Conservation (phyloP, 2,113 vertebrate species). For the Peromyscus leucopus region DNA sequence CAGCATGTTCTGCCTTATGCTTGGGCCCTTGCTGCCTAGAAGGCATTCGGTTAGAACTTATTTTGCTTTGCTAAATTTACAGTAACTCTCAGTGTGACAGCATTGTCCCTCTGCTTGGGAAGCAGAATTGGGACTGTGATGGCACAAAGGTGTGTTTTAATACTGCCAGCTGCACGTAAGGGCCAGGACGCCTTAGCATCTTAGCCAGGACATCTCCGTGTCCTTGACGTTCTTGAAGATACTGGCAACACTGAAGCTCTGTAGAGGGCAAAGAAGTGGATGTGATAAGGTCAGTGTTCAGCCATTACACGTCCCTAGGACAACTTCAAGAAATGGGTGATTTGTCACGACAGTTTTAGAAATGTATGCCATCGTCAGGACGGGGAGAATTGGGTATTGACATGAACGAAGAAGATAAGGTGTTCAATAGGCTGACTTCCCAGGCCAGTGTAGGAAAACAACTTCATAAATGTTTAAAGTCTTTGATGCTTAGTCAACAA, state of each 20-base stretch:
- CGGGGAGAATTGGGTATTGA: neutral
- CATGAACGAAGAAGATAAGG: neutral
- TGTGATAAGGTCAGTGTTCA: neutral
- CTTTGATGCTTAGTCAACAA: neutral
- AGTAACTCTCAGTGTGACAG: neutral
- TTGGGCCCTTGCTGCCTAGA: neutral
- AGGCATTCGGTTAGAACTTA: neutral
- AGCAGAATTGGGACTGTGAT: neutral
- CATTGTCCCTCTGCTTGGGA: neutral
- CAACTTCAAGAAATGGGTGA: neutral
- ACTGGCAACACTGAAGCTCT: neutral
- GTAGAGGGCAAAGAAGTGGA: neutral
- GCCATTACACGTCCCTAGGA: neutral
- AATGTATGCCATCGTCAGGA: neutral
- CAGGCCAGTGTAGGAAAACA: neutral
- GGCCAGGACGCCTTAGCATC: neutral
- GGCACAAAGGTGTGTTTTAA: neutral
- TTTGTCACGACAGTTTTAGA: neutral
- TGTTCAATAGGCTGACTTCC: neutral
- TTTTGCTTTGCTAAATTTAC: neutral
- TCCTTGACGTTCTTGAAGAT: neutral
- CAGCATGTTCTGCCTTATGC: neutral
- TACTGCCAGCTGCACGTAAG: fast-evolving
- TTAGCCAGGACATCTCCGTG: fast-evolving
- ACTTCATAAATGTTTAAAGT: neutral